A percentile compares a stretch with the other conserved stretches of the same genome.
phyloP scores from a whole-genome alignment of 2,888 invertebrate species.

The Pollenia griseotomentosa region DNA sequence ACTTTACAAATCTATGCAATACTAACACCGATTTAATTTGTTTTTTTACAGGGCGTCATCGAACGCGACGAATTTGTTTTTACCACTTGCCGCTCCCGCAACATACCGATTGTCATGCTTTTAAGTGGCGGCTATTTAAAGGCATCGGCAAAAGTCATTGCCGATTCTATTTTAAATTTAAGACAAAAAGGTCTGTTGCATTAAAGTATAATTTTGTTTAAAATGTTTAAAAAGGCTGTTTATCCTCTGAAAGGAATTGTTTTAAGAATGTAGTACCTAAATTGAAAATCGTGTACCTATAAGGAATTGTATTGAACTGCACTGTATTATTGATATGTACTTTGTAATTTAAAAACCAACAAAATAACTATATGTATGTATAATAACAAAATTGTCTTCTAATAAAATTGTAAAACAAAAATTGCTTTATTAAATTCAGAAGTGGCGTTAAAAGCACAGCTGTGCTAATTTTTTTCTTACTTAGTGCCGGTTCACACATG shows the following conservation, averaged over 20 bases:
- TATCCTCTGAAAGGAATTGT: slow-evolving; percentile 22
- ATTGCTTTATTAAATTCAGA: background rate
- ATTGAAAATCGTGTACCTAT: slow-evolving; percentile 46
- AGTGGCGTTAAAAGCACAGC: too few relatives aligned
- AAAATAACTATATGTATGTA: background rate
- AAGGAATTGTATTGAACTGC: slow-evolving; percentile 29
- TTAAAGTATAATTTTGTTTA: background rate
- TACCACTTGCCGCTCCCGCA: slow-evolving; percentile 86
- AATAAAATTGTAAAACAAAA: slow-evolving; percentile 17
- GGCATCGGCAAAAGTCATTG: slow-evolving; percentile 91
- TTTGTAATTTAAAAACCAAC: background rate
- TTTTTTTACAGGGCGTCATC: slow-evolving; percentile 89
- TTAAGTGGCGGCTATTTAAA: slow-evolving; percentile 94
- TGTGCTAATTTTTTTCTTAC: too few relatives aligned
- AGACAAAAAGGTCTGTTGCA: slow-evolving; percentile 85
- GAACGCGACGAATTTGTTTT: slow-evolving; percentile 94
- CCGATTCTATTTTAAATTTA: slow-evolving; percentile 93
- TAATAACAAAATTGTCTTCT: slow-evolving; percentile 5
- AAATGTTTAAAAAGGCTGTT: slow-evolving; percentile 33
- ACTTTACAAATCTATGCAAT: too few relatives aligned
- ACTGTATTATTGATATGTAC: slow-evolving; percentile 12
- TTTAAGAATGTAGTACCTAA: slow-evolving; percentile 59
- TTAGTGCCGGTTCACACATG: too few relatives aligned
- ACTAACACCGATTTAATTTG: background rate
- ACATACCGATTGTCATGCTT: slow-evolving; percentile 93